phyloP scores from a whole-genome alignment of 1,140 invertebrate species.

The Drosophila tani region DNA sequence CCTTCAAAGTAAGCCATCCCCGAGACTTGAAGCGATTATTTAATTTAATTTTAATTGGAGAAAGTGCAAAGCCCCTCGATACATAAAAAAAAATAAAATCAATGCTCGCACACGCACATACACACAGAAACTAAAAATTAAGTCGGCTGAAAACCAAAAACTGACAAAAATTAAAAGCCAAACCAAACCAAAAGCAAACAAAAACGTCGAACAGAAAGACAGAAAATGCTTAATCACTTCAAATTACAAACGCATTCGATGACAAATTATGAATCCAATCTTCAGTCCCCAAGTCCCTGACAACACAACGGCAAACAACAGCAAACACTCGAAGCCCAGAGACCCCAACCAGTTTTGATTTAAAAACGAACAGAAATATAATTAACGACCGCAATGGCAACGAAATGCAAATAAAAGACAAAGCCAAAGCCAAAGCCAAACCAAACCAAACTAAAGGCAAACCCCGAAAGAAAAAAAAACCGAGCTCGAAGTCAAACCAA shows the following conservation, averaged over 20 bases:
- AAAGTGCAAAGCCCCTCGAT: conserved; percentile 72
- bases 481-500: conserved; percentile 43
- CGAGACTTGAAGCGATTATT: conserved; percentile 58
- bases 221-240: conserved; percentile 72
- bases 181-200: conserved; percentile 47
- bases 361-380: conserved; percentile 76
- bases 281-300: conserved; percentile 10
- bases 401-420: conserved; percentile 78
- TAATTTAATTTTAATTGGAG: conserved; percentile 81
- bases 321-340: conserved; percentile 61
- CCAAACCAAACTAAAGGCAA: conserved; percentile 26
- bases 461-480: conserved; percentile 23
- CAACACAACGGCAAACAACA: conserved; percentile 70
- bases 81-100: conserved; percentile 26
- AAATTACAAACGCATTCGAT: conserved; percentile 77
- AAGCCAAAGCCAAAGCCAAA: conserved; percentile 47
- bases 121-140: conserved; percentile 46
- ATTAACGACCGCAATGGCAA: conserved; percentile 79
- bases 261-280: conserved; percentile 72
- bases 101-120: conserved; percentile 27
- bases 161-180: conserved; percentile 38
- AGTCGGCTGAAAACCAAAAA: conserved; percentile 27
- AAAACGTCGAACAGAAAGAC: conserved; percentile 35
- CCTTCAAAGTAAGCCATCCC: conserved; percentile 12
- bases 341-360: conserved; percentile 65